These are phyloP conservation scores for Rhopalosiphum nymphaeae DNA, from an alignment of 2,888 invertebrate genomes.

Conservation along the genomic window DNA sequence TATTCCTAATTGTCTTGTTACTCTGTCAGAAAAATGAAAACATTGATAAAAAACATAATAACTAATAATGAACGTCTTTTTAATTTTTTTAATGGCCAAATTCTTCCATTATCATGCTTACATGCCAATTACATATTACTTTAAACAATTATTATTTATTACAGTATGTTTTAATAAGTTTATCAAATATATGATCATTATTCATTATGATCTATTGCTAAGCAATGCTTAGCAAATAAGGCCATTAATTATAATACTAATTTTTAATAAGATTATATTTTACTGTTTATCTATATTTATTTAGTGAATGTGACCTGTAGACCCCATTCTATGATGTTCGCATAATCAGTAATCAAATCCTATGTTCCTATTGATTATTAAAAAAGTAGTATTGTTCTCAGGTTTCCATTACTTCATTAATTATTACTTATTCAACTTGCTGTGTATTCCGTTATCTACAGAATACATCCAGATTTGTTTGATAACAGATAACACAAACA, in stretches of 20 bases:
- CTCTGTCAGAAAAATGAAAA: background rate
- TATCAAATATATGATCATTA: background rate
- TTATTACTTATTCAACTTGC: too few relatives aligned
- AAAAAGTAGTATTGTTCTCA: too few relatives aligned
- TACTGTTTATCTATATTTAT: background rate
- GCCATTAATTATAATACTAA: background rate
- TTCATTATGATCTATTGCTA: background rate
- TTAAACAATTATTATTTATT: background rate
- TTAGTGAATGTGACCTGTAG: background rate
- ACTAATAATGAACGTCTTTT: background rate
- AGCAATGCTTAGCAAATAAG: background rate
- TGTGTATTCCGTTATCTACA: background rate
- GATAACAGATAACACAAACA: conserved; percentile 12
- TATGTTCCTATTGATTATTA: background rate
- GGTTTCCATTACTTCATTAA: too few relatives aligned
- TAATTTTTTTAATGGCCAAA: background rate
- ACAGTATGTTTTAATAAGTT: background rate
- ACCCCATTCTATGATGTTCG: background rate
- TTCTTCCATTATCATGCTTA: background rate
- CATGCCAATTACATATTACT: background rate
- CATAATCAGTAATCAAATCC: background rate
- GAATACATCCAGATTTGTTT: conserved; percentile 9
- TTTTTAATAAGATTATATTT: background rate
- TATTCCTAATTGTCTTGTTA: background rate
- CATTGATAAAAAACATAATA: background rate